Conservation (phyloP, 1,140 invertebrate species). For the Wasmannia auropunctata region DNA sequence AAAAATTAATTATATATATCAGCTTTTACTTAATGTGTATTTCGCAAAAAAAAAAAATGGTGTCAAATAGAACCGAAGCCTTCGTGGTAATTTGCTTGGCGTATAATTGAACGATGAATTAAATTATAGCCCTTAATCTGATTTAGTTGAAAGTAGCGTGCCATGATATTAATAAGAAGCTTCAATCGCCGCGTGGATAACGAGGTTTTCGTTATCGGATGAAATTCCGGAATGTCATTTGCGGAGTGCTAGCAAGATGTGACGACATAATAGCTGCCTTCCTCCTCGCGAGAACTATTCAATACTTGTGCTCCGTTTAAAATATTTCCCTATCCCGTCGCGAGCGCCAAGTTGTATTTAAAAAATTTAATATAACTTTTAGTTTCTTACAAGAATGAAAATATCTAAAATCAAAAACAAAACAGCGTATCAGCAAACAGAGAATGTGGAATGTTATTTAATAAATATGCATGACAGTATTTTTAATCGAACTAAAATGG, state of each 20-base stretch:
- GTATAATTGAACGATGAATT: slow-evolving; percentile 34
- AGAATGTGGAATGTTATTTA: neutral
- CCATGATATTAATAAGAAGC: slow-evolving; percentile 51
- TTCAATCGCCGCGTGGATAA: slow-evolving; percentile 35
- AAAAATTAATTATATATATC: neutral
- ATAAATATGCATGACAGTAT: neutral
- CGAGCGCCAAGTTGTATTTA: neutral
- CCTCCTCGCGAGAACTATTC: slow-evolving; percentile 2
- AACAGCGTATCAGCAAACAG: neutral
- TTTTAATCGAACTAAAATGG: neutral
- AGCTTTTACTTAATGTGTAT: neutral
- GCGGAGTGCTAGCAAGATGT: slow-evolving; percentile 25
- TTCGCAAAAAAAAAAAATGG: neutral
- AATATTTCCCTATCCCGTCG: neutral
- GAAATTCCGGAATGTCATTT: slow-evolving; percentile 55
- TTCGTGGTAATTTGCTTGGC: neutral
- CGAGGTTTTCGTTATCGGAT: slow-evolving; percentile 50
- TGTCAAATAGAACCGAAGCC: neutral
- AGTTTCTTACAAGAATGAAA: neutral
- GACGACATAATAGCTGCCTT: slow-evolving; percentile 36
- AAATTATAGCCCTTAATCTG: slow-evolving; percentile 44
- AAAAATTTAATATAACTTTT: neutral
- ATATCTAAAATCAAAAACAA: neutral
- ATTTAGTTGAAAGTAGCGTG: slow-evolving; percentile 34
- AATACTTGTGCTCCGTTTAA: slow-evolving; percentile 9